Evolutionary conservation across 1,140 invertebrate genomes (phyloP), one percentile per base, ranked within the genome.

Genomic region (Globodera ellingtonae): DNA sequence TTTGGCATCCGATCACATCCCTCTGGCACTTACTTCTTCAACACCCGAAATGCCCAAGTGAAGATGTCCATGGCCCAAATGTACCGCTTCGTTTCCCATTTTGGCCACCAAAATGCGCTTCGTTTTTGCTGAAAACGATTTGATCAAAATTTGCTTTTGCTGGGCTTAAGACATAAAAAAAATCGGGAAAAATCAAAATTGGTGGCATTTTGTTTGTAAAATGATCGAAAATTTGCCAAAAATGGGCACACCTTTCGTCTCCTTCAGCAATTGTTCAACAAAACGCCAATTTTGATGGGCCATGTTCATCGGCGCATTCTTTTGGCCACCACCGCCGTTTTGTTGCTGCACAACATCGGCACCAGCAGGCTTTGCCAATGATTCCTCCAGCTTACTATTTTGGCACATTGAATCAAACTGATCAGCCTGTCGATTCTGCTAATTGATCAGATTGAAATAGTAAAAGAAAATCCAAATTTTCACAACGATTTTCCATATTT

Each of bases 231-330:
- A 35, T 35, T 35, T 35, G 35, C 2, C 35, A 21, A 15, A 73
- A 62, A 2, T 21, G 91, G 96, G 95, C 92, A 95, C 95, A 76
- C 88, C 89, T 88, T 92, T 93, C 67, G 90, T 91, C 86, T 92
- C 92, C 84, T 91, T 91, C 18, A 99, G 91, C 81, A 99, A 91
- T 87, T 96, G 95, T 89, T 98, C 95, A 24, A 99, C 96, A 91
- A 99, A 99, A 65, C 94, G 95, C 94, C 95, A 97, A 90, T 99
- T 98, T 90, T 98, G 95, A 90, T 98, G 95, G n/a, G 95, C 95
- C 83, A 91, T 88, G n/a, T 88, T 87, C 13, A 86, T 80, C 13
- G 86, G 87, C 8, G 80, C 74, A 77, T 46, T 44, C 66, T 47
- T 81, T 71, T 6, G 50, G 46, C 21, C 50, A 24, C 15, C 47